These are phyloP conservation scores for Chymomyza caudatula DNA, from an alignment of 2,888 invertebrate genomes.

Conservation along the genomic window DNA sequence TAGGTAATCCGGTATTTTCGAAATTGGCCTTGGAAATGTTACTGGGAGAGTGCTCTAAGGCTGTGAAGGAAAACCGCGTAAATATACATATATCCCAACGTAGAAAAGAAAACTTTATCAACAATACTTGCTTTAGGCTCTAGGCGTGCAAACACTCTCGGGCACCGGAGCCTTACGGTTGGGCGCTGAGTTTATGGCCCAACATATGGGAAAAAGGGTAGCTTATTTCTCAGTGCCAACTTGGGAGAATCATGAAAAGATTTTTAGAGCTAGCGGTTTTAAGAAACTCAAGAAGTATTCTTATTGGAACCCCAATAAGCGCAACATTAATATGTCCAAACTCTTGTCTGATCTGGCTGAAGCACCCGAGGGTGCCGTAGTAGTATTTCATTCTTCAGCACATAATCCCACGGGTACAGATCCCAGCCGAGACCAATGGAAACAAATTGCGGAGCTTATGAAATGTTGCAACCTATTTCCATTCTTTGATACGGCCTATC, in stretches of 20 bases:
- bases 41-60: conserved; percentile 15
- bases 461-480: conserved; percentile 88
- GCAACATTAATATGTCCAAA: conserved; percentile 49
- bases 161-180: conserved; percentile 93
- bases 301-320: conserved; percentile 85
- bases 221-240: conserved; percentile 92
- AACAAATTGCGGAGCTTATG: conserved; percentile 88
- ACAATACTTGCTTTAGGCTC: conserved; percentile 80
- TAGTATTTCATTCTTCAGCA: conserved; percentile 79
- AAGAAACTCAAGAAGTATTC: conserved; percentile 86
- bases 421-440: conserved; percentile 83
- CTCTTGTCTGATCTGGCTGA: conserved; percentile 84
- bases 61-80: conserved; percentile 22
- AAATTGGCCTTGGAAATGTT: conserved; percentile 22
- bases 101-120: not conserved
- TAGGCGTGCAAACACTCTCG: conserved; percentile 92
- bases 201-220: conserved; percentile 82
- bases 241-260: conserved; percentile 94
- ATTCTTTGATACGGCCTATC: conserved; percentile 93
- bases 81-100: conserved; percentile 3
- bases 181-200: conserved; percentile 89
- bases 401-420: conserved; percentile 39
- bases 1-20: conserved; percentile 17
- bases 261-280: conserved; percentile 90
- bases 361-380: conserved; percentile 88